Base-by-base conservation (phyloP, 2,797 vertebrate genomes). In the Momotus momota region DNA sequence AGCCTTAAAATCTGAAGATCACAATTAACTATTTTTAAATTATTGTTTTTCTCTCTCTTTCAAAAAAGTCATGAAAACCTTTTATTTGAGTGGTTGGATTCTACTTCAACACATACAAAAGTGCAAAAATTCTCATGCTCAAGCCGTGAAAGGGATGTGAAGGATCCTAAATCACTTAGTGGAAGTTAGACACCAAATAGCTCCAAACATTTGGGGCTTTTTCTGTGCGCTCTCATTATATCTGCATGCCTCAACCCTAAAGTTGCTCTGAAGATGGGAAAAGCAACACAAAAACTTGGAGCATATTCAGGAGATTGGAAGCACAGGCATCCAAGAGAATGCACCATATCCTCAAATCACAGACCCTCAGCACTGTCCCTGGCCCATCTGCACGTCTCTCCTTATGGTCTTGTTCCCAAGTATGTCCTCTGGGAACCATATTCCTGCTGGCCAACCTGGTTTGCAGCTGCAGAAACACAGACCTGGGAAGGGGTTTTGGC, bases 401-500 rank as follows among this genome's bases (percentile, higher is more conserved):
- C 21, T 81, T 31, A 60, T 0, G 17, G 15, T 31, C 54, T 23
- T 86, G 31, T 81, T 92, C 65, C 85, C 46, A 69, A 35, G 25
- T 12, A 22, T n/a, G 45, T 89, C 91, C 87, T 57, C 73, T 78
- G 95, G 87, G 95, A 94, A 10, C 10, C n/a, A 46, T 40, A 10
- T 10, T 89, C 23, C 57, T 65, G 54, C 81, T 96, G 92, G 65
- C 84, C 80, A 31, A 43, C 65, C 72, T 54, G 9, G 10, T 35
- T 48, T 96, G 87, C 94, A 92, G 81, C 91, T 96, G 94, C 87
- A 93, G 86, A 70, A 55, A 43, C 40, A 38, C n/a, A 83, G 49
- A 27, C 55, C 61, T 89, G 61, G 58, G 61, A 94, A 90, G 49
- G 19, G 20, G 12, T 14, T 83, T 75, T 88, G 80, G 62, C 4